Base-by-base conservation (phyloP, 2,113 vertebrate genomes). In the Semicossyphus pulcher region DNA sequence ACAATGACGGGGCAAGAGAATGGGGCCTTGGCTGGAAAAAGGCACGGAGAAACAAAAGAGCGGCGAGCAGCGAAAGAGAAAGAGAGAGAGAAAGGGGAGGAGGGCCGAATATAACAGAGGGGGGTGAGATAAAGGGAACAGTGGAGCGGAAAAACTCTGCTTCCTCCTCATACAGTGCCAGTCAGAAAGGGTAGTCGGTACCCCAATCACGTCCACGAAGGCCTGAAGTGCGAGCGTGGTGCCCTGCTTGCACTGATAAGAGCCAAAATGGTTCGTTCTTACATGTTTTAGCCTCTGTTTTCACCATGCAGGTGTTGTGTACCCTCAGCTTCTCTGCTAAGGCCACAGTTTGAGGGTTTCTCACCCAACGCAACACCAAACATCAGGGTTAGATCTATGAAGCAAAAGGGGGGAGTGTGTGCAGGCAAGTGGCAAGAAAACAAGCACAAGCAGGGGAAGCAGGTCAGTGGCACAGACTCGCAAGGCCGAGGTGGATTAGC, bases 1-100 rank as follows among this genome's bases (percentile, higher is more conserved):
- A 91, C 91, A 91, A 89, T 90, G 89, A 74, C 26, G 58, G 78
- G 80, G 82, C 68, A 39, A 76, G 77, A 90, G 90, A 91, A 86
- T 76, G 78, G 71, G 72, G 76, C 83, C 83, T 90, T 75, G 78
- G 90, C 86, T 86, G 86, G 78, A 87, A 88, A 86, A 85, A 83
- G 84, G 86, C 87, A 80, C 6, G 14, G 63, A 34, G 71, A 91
- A 86, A 92, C 87, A 92, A 91, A 89, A 86, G 87, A 65, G 81
- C 28, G 72, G 85, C 62, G 81, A 78, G 80, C 54, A 44, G 56
- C n/a, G 39, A 70, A 63, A 76, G 59, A 62, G 72, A 41, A 15
- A 64, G 42, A 36, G 59, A 36, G 31, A 28, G 57, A 21, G 61
- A 18, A 72, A 45, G 61, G 34, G 71, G 65, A 47, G 73, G 73